phyloP scores from a whole-genome alignment of 2,888 invertebrate species.

The Orthosia gracilis region DNA sequence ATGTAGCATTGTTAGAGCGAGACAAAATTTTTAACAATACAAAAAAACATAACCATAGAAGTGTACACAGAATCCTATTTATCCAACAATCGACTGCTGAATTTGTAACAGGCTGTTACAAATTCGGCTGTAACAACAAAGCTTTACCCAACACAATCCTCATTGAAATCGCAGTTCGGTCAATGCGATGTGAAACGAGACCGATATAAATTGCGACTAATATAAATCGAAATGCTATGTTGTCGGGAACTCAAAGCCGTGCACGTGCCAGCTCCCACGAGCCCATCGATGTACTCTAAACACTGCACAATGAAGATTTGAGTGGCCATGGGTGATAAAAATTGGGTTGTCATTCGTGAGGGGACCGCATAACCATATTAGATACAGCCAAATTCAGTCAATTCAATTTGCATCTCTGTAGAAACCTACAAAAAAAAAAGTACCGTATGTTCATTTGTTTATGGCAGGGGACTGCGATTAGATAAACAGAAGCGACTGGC shows the following conservation, averaged over 20 bases:
- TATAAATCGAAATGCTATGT: conserved; percentile 84
- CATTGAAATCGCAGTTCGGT: conserved; percentile 58
- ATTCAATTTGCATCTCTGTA: not conserved
- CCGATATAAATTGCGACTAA: conserved; percentile 78
- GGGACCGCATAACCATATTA: not conserved
- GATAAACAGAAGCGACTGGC: not conserved
- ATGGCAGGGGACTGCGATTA: not conserved
- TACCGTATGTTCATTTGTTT: not conserved
- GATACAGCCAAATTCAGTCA: not conserved
- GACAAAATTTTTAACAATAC: not conserved
- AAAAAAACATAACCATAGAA: conserved; percentile 8
- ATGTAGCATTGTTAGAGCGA: not conserved
- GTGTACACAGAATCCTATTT: conserved; percentile 11
- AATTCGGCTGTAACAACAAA: not conserved
- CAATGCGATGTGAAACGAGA: conserved; percentile 79
- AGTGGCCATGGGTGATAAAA: conserved; percentile 45
- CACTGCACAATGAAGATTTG: conserved; percentile 54
- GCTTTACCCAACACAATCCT: conserved; percentile 45
- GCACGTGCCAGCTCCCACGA: conserved; percentile 80
- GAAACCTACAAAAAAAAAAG: not conserved
- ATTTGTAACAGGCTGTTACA: conserved; percentile 57
- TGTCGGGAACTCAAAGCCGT: conserved; percentile 71
- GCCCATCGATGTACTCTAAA: conserved; percentile 54
- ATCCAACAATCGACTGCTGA: conserved; percentile 51
- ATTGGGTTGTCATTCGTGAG: conserved; percentile 1